phyloP scores from a whole-genome alignment of 1,140 invertebrate species.

The Drosophila neocordata region DNA sequence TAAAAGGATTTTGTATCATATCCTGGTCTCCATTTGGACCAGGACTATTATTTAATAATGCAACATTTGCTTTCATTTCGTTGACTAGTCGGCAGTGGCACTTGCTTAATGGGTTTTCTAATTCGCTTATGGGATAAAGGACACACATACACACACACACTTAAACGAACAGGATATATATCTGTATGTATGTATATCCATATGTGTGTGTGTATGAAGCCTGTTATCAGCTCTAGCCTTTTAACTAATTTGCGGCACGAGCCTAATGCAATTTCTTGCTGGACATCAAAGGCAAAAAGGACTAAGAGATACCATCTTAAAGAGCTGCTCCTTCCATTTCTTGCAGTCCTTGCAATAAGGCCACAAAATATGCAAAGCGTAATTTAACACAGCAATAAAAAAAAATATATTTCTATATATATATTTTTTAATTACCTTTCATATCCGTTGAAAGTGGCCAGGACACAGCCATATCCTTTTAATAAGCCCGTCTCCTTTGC shows the following conservation, averaged over 20 bases:
- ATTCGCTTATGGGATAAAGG: constrained; percentile 62
- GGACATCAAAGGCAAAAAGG: constrained; percentile 39
- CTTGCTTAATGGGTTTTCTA: constrained; percentile 61
- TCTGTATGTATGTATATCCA: constrained; percentile 1
- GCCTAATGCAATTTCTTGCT: constrained; percentile 53
- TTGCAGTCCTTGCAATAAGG: constrained; percentile 3
- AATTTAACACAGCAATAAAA: constrained; percentile 65
- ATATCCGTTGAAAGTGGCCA: constrained; percentile 54
- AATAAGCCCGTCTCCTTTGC: constrained; percentile 64
- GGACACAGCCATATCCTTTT: constrained; percentile 62
- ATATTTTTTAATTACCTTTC: constrained; percentile 71
- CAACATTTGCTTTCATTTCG: constrained; percentile 41
- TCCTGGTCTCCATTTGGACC: not conserved
- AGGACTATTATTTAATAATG: constrained; percentile 65
- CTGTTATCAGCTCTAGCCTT: constrained; percentile 41
- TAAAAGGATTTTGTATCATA: constrained; percentile 64
- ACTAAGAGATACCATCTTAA: not conserved
- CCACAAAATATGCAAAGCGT: constrained; percentile 70
- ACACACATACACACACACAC: not conserved
- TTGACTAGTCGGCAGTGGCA: not conserved
- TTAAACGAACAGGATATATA: not conserved
- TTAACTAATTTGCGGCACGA: constrained; percentile 61
- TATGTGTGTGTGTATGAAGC: constrained; percentile 28
- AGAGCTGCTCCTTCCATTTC: no score
- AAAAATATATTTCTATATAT: constrained; percentile 4